A percentile compares a stretch with the other conserved stretches of the same genome.
Evolutionary conservation across 2,888 invertebrate genomes (phyloP).

Genomic region (Coelogynopora nodosa): DNA sequence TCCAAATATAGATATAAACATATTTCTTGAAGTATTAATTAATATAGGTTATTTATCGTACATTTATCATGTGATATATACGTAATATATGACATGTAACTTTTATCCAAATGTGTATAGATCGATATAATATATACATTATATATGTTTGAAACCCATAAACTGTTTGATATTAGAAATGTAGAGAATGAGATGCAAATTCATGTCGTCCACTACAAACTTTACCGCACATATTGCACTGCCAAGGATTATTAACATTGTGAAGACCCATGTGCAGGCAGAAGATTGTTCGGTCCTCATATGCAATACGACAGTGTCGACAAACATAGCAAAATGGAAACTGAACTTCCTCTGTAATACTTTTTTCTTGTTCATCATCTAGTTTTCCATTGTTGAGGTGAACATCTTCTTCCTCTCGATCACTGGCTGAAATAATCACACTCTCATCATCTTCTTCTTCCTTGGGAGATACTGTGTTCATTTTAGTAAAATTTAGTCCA

Average conservation of each 20-base stretch:
- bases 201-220: constrained; percentile 90
- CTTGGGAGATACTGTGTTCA: not conserved
- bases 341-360: not conserved
- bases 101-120: too few relatives aligned
- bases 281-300: constrained; percentile 90
- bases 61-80: too few relatives aligned
- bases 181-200: constrained; percentile 69
- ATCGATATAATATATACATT: too few relatives aligned
- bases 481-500: not conserved
- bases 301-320: constrained; percentile 84
- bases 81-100: too few relatives aligned
- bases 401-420: not conserved
- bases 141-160: too few relatives aligned
- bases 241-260: constrained; percentile 91
- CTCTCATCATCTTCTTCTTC: constrained; percentile 36
- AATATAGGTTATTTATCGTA: too few relatives aligned
- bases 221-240: constrained; percentile 94
- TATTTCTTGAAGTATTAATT: too few relatives aligned
- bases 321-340: constrained; percentile 63
- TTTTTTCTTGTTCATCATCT: not conserved
- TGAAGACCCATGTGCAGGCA: constrained; percentile 96
- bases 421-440: constrained; percentile 29
- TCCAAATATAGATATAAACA: too few relatives aligned
- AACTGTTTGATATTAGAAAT: constrained; percentile 42
- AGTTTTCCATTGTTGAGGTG: constrained; percentile 15